These are phyloP conservation scores for Mesitornis unicolor DNA, from an alignment of 2,113 vertebrate species.

Conservation along the genomic window DNA sequence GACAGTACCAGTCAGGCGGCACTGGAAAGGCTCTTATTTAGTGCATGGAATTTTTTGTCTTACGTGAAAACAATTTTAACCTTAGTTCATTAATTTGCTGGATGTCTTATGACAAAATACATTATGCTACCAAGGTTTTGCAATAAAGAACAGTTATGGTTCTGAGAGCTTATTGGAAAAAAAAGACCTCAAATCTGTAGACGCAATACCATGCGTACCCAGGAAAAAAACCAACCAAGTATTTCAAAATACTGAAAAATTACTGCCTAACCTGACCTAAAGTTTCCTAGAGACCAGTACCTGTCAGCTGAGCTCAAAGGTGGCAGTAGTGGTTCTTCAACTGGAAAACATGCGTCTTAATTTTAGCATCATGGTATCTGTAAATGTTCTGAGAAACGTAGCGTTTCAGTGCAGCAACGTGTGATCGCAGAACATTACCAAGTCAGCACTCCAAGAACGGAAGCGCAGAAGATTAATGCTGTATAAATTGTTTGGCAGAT, in stretches of 20 bases:
- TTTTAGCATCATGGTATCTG: background rate
- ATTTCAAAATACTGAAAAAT: background rate
- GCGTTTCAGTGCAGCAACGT: background rate
- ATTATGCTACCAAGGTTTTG: background rate
- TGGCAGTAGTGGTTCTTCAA: background rate
- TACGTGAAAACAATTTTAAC: background rate
- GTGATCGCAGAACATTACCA: background rate
- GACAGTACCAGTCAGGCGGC: background rate
- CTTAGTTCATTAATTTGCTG: background rate
- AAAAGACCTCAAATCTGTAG: background rate
- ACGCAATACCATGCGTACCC: rapidly evolving
- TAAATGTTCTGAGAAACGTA: background rate
- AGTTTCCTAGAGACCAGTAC: background rate
- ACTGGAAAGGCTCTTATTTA: background rate
- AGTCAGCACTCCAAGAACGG: conserved; percentile 33
- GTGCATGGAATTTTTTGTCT: background rate
- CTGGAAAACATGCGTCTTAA: background rate
- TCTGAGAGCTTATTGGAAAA: background rate
- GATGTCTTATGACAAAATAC: background rate
- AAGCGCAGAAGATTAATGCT: conserved; percentile 37
- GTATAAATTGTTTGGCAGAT: conserved; percentile 57
- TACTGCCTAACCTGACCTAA: background rate
- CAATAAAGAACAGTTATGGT: background rate
- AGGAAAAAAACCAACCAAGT: background rate
- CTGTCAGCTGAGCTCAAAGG: background rate